These are phyloP conservation scores for Thymelicus sylvestris DNA, from an alignment of 2,888 invertebrate species.

Conservation along the genomic window DNA sequence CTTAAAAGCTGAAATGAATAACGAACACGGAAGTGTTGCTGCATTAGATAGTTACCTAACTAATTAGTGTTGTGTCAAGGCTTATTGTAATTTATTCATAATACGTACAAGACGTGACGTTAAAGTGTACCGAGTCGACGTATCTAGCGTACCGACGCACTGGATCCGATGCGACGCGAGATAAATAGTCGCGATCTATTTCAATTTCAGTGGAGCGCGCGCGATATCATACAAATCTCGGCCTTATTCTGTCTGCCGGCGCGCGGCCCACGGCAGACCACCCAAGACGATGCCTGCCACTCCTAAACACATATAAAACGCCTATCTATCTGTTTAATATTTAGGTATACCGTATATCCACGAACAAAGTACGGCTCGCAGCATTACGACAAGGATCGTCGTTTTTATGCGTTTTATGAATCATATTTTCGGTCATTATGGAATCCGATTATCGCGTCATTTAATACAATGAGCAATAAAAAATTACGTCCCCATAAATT, in stretches of 20 bases:
- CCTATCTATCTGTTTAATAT: slow-evolving; percentile 73
- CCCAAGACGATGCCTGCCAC: slow-evolving; percentile 72
- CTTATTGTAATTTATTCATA: slow-evolving; percentile 41
- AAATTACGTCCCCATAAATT: slow-evolving; percentile 67
- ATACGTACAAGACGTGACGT: slow-evolving; percentile 52
- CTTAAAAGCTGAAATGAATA: background rate
- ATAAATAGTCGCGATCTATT: slow-evolving; percentile 79
- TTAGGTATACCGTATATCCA: slow-evolving; percentile 57
- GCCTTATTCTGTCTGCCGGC: slow-evolving; percentile 70
- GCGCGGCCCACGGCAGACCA: slow-evolving; percentile 69
- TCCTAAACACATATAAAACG: slow-evolving; percentile 70
- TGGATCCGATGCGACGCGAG: slow-evolving; percentile 75
- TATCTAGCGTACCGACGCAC: slow-evolving; percentile 72
- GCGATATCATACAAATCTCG: slow-evolving; percentile 78
- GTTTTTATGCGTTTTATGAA: slow-evolving; percentile 58
- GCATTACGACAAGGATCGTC: slow-evolving; percentile 58
- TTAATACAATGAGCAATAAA: slow-evolving; percentile 60
- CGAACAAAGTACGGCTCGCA: slow-evolving; percentile 46
- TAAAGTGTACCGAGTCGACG: slow-evolving; percentile 65
- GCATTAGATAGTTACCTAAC: slow-evolving; percentile 5
- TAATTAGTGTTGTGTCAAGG: slow-evolving; percentile 23
- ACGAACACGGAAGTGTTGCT: slow-evolving; percentile 6
- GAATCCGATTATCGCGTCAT: slow-evolving; percentile 64
- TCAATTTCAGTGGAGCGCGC: slow-evolving; percentile 74
- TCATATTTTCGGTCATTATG: slow-evolving; percentile 57